Base-by-base conservation (phyloP, 1,140 invertebrate species). In the Brachionus manjavacas region DNA sequence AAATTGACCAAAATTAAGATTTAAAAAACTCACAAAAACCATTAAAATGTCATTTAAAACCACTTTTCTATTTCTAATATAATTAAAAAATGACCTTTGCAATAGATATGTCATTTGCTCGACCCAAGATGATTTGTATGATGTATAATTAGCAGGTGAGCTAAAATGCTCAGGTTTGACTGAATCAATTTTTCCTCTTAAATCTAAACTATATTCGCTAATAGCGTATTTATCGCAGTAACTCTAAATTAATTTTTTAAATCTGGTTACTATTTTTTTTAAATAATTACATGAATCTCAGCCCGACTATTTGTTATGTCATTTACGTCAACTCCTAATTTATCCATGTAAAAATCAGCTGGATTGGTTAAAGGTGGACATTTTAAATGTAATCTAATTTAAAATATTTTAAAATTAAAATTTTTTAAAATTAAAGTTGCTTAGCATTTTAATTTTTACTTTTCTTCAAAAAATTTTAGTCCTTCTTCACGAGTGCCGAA, bases 401-500 rank as follows among this genome's bases (percentile, higher is more conserved):
- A 3, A 39, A 35, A 20, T 20, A n/a, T 41, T 11, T 41, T n/a
- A 9, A 20, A 12, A 16, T 74, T 16, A 43, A 20, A 76, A 60
- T 23, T 81, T 35, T 4, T 1, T 35, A 4, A 35, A 35, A 35
- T 35, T 0, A n/a, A n/a, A n/a, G n/a, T n/a, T n/a, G n/a, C n/a
- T n/a, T n/a, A n/a, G n/a, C n/a, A n/a, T 35, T 35, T 35, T 35
- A 6, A 35, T 35, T 35, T 35, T 35, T 64, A 81, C 79, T 68
- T 64, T 14, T 81, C 64, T 60, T 41, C 92, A 86, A 97, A 97
- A 89, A 96, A 96, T 0, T 92, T 89, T 7, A 93, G 92, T 0
- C 95, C 94, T 86, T 94, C 92, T 46, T 92, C 91, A 1, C 93
- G 91, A 4, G 93, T 93, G 16, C 97, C 96, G 83, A 97, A 91